Evolutionary conservation across 2,113 vertebrate species (phyloP), one percentile per base, ranked within the genome.

Genomic region (Siniperca knerii): DNA sequence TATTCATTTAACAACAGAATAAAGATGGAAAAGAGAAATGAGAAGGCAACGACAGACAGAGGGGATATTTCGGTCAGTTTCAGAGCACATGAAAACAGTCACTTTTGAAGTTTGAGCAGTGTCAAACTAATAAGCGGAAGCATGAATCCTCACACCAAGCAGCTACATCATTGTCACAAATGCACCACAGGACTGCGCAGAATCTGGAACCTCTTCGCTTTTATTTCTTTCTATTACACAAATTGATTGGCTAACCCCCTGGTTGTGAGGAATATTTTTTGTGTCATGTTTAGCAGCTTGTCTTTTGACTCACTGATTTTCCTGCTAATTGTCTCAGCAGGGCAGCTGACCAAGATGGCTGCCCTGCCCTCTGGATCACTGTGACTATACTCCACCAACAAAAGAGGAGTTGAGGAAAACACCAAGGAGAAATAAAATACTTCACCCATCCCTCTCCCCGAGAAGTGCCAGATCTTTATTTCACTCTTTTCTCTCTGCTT

Each of bases 271-370:
- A 81, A 85, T 87, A 76, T 89, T 79, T 89, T 85, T 85, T 81
- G 81, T 83, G 85, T 89, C 66, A 54, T 72, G 88, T 97, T 84
- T 82, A 79, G 82, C 82, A 77, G 81, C 89, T 78, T 83, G 72
- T 81, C 79, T 97, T 98, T 98, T 97, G 86, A 97, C 96, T 97
- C 96, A 95, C 94, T 96, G 96, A 97, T 97, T 96, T 96, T 87
- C 94, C 96, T 94, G 95, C 97, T 98, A 98, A 98, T 98, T 98
- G 97, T 96, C 97, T 95, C 97, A 97, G 96, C 97, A 71, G 97
- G 97, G 96, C 97, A 97, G 97, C 97, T 97, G 97, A 96, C 94
- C 97, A 95, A 95, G 79, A 90, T 91, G 87, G 91, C 85, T 8
- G 93, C 95, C 90, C 94, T 96, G 95, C 93, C 94, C 95, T 93